Percentiles rank a stretch among this genome's conserved stretches.
Conservation (phyloP, 2,888 invertebrate genomes). For the Cheilosia grossa region DNA sequence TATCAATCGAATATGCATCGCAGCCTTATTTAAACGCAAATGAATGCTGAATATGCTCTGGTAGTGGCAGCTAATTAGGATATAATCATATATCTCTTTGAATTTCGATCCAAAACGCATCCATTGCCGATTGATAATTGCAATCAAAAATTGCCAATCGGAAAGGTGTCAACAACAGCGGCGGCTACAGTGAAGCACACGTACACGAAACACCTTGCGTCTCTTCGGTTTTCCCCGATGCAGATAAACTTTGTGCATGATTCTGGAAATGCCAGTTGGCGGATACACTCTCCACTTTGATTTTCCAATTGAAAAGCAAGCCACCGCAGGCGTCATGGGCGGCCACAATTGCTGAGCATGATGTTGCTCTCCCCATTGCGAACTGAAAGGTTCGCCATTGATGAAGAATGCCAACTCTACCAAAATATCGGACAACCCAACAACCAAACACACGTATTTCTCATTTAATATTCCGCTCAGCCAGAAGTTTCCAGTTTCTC, state of each 20-base stretch:
- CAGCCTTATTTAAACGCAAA: neutral
- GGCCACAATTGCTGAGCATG: neutral
- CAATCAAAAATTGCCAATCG: constrained; percentile 38
- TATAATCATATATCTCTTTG: constrained; percentile 16
- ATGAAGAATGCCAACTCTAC: constrained; percentile 8
- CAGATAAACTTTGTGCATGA: neutral
- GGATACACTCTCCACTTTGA: neutral
- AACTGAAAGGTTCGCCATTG: constrained; percentile 19
- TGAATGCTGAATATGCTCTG: constrained; percentile 11
- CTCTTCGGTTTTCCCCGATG: neutral
- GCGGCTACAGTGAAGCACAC: neutral
- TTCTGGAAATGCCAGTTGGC: constrained; percentile 6
- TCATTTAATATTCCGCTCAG: constrained; percentile 26
- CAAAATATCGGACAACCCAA: neutral
- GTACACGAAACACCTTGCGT: neutral
- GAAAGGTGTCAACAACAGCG: constrained; percentile 29
- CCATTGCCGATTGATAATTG: constrained; percentile 8
- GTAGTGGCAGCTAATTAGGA: constrained; percentile 27
- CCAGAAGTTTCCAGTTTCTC: neutral
- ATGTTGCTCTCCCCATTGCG: neutral
- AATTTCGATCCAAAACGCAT: constrained; percentile 21
- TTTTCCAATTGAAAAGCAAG: neutral
- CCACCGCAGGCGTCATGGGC: neutral
- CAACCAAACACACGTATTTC: constrained; percentile 4
- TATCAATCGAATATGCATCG: no score